Evolutionary conservation across 2,888 invertebrate genomes (phyloP), one percentile per base, ranked within the genome.

Genomic region (Ormyrus pomaceus): DNA sequence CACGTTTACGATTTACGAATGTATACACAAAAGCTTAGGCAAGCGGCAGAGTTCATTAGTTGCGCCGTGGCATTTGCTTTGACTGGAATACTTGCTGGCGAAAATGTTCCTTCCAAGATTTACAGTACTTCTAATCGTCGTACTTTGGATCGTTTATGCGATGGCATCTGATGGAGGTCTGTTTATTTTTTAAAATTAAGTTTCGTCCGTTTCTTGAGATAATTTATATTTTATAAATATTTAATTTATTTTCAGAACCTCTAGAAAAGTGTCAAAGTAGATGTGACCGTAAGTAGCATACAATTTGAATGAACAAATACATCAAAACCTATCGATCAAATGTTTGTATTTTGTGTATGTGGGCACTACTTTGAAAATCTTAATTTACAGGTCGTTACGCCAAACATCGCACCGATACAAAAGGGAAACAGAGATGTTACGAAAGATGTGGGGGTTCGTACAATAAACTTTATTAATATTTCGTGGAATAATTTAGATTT

Each of bases 341-440:
- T 55, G 6, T n/a, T 19, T 19, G 19, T 2, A 19, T 19, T 2
- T 19, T 19, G 19, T 19, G 19, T 19, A 19, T 19, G 19, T 19
- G 19, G 19, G 19, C 1, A 19, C 19, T 19, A 19, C 19, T 19
- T 19, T 19, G 19, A 19, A 19, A 19, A 19, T 19, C 19, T 19
- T 19, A 19, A 19, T 68, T 68, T 68, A n/a, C 46, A 73, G 73
- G 64, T 13, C 73, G 62, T 11, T 64, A 13, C 34, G 73, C 19
- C 5, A 73, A 73, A 48, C 73, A 73, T 19, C 73, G 9, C 1
- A 64, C 6, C 46, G 73, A 73, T 55, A 45, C 9, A 7, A 53
- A 10, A 19, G 64, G 73, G 64, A 73, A 73, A 46, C 53, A 64
- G 55, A 53, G 55, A 10, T 73, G 73, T 50, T 64, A 64, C 6